Evolutionary conservation across 2,888 invertebrate genomes (phyloP).

Genomic region (Cheilosia grossa): DNA sequence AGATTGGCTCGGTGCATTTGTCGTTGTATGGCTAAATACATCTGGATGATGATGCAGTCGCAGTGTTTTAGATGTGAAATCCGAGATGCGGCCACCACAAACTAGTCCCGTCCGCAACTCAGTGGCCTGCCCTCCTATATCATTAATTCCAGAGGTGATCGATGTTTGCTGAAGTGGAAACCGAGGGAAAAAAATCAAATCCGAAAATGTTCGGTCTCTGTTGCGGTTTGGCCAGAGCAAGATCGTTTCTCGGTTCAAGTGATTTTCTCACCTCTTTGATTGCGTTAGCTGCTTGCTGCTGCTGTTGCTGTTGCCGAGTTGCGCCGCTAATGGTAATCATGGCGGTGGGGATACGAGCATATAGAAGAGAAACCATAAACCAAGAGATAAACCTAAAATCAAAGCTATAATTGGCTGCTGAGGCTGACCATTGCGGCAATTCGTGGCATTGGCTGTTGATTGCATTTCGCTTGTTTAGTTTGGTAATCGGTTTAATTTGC

Average conservation of each 20-base stretch:
- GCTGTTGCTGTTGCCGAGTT: not conserved
- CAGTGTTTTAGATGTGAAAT: constrained; percentile 49
- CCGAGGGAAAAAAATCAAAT: constrained; percentile 27
- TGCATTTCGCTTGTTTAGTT: constrained; percentile 71
- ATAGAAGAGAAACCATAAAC: constrained; percentile 59
- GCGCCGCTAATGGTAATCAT: constrained; percentile 29
- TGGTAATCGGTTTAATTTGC: constrained; percentile 71
- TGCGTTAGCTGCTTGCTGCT: constrained; percentile 55
- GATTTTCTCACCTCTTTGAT: constrained; percentile 73
- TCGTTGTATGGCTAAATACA: constrained; percentile 50
- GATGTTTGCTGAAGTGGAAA: constrained; percentile 76
- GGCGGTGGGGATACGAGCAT: constrained; percentile 12
- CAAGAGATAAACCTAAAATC: constrained; percentile 64
- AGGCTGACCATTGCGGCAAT: constrained; percentile 54
- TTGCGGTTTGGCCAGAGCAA: constrained; percentile 22
- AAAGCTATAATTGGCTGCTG: constrained; percentile 64
- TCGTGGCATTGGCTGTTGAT: constrained; percentile 64
- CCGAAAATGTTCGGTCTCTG: constrained; percentile 55
- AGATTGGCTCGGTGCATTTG: constrained; percentile 35
- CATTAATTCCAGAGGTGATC: constrained; percentile 74
- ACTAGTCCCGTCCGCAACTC: constrained; percentile 60
- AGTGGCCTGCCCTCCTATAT: constrained; percentile 71
- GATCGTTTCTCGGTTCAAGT: constrained; percentile 72
- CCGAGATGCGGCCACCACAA: constrained; percentile 46
- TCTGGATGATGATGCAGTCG: constrained; percentile 44